Base-by-base conservation (phyloP, 2,797 vertebrate genomes). In the Lithobates sylvaticus region DNA sequence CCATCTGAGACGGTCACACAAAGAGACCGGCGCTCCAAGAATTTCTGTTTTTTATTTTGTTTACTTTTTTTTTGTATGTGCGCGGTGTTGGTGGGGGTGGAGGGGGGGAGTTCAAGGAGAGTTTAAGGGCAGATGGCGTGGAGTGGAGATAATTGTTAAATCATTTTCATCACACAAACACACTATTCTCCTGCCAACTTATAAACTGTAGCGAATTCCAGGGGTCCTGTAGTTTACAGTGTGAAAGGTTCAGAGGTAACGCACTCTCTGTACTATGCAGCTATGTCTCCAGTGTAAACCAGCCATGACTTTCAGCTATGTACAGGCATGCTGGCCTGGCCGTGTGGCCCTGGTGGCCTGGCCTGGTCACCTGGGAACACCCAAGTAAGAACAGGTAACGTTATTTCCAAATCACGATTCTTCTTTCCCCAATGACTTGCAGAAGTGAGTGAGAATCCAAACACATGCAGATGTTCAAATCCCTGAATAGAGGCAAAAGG, bases 121-220 rank as follows among this genome's bases (percentile, higher is more conserved):
- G 87, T 42, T 80, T 81, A 86, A 88, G 81, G 84, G 83, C 89
- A 80, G 89, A 89, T 88, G 34, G 87, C 27, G 73, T 23, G 72
- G 82, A 88, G 88, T 64, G 89, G 75, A 89, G 90, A 88, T 29
- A 83, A 84, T 68, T 3, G 13, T 81, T 76, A 75, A 89, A 89
- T 92, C 90, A 90, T 89, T 91, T 89, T 90, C 76, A 81, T 58
- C 89, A 88, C 89, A 85, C 76, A 64, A 86, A 27, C 87, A 80
- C 90, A 89, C 88, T 87, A 12, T 88, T 75, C 69, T 74, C 65
- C 75, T 80, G 86, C 89, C 79, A 77, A 54, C 73, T 42, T 58
- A 21, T 78, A 69, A 87, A 10, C 88, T 78, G 86, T 84, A 47
- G 85, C 89, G 84, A 89, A 89, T 86, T 87, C 84, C 79, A 1